Percentiles rank a stretch among this genome's conserved stretches.
Evolutionary conservation across 2,888 invertebrate species (phyloP).

Genomic region (Apamea anceps): DNA sequence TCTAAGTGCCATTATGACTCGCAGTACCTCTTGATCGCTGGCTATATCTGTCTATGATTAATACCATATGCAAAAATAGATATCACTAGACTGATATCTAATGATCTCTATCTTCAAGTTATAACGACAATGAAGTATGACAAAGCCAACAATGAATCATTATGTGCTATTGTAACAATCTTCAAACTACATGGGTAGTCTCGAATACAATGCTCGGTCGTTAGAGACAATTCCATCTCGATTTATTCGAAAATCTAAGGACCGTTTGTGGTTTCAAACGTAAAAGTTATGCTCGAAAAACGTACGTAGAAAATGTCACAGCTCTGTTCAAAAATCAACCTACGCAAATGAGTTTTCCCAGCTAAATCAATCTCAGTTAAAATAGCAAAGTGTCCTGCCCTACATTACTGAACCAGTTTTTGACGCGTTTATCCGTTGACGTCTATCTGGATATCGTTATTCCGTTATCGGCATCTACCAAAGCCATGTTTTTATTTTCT

Average conservation of each 20-base stretch:
- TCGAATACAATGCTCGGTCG: slow-evolving; percentile 30
- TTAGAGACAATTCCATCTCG: slow-evolving; percentile 25
- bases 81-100: not conserved
- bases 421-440: slow-evolving; percentile 14
- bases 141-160: slow-evolving; percentile 52
- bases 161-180: slow-evolving; percentile 39
- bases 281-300: slow-evolving; percentile 1
- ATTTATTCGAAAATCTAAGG: slow-evolving; percentile 30
- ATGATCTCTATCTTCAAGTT: not conserved
- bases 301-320: not conserved
- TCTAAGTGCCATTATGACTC: not conserved
- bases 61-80: slow-evolving; percentile 28
- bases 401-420: slow-evolving; percentile 11
- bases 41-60: slow-evolving; percentile 15
- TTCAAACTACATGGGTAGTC: slow-evolving; percentile 29
- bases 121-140: slow-evolving; percentile 13
- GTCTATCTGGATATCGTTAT: slow-evolving; percentile 10
- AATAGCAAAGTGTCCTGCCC: slow-evolving; percentile 24
- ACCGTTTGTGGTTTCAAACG: not conserved
- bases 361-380: slow-evolving; percentile 20
- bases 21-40: not conserved
- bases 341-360: not conserved
- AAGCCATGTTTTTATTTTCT: not conserved
- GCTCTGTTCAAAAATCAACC: slow-evolving; percentile 11
- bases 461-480: slow-evolving; percentile 30